Evolutionary conservation across 2,113 vertebrate genomes (phyloP).

Genomic region (Jaculus jaculus): DNA sequence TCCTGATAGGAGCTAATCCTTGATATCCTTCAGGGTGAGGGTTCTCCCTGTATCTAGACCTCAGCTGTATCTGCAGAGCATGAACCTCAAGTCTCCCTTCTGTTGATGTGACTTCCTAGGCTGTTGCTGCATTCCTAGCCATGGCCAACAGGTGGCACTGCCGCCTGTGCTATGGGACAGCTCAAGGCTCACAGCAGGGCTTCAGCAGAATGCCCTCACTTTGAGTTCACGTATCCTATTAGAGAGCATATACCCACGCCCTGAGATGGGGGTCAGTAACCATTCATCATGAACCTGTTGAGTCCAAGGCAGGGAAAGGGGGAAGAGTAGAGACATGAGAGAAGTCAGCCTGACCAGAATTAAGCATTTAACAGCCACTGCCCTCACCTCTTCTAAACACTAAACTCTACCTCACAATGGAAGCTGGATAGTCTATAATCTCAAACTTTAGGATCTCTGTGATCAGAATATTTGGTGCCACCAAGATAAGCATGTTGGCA

Average conservation of each 20-base stretch:
- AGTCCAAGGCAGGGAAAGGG: slow-evolving; percentile 1
- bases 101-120: not conserved
- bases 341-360: not conserved
- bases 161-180: slow-evolving; percentile 13
- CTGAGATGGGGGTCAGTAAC: not conserved
- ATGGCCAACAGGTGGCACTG: slow-evolving; percentile 77
- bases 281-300: slow-evolving; percentile 8
- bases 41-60: not conserved
- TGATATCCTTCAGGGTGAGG: not conserved
- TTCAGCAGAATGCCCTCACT: not conserved
- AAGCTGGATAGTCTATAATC: not conserved
- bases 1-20: not conserved
- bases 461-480: not conserved
- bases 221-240: slow-evolving; percentile 13
- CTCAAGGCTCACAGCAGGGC: not conserved
- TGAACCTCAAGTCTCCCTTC: not conserved
- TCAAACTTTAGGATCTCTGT: not conserved
- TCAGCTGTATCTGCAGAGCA: not conserved
- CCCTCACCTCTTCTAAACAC: not conserved
- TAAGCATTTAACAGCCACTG: not conserved
- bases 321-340: not conserved
- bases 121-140: slow-evolving; percentile 32
- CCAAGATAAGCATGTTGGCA: not conserved
- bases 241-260: not conserved
- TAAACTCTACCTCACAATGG: not conserved